phyloP scores from a whole-genome alignment of 2,113 vertebrate genomes.

The Edolisoma coerulescens region DNA sequence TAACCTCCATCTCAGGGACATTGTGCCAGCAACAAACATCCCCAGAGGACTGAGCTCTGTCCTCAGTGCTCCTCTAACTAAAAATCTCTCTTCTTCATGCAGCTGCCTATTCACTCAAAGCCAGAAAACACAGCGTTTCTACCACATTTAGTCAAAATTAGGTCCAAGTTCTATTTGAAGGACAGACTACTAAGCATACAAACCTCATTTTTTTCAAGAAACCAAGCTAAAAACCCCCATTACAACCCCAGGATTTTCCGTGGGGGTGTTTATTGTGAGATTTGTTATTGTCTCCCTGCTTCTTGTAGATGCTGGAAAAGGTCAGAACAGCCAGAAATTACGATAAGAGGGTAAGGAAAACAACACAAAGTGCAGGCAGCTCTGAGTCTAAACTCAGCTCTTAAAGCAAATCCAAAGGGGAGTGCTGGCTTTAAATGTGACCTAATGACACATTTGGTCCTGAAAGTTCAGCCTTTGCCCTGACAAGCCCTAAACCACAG shows the following conservation, averaged over 20 bases:
- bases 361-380: neutral
- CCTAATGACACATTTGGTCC: neutral
- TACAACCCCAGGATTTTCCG: accelerated
- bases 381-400: neutral
- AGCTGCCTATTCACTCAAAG: neutral
- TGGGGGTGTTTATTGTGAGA: neutral
- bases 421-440: neutral
- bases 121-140: neutral
- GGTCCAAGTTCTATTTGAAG: neutral
- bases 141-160: neutral
- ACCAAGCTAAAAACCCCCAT: neutral
- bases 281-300: neutral
- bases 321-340: neutral
- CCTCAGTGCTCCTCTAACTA: neutral
- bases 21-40: neutral
- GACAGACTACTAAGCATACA: neutral
- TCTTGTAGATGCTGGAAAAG: neutral
- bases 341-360: neutral
- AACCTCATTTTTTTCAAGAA: neutral
- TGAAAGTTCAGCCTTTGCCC: neutral
- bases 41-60: neutral
- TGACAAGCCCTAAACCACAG: neutral
- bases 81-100: neutral
- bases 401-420: neutral
- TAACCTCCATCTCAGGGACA: neutral